Evolutionary conservation across 53 echinoderm and acorn worm species (phyloP).

Genomic region (Echinometra lucunter): DNA sequence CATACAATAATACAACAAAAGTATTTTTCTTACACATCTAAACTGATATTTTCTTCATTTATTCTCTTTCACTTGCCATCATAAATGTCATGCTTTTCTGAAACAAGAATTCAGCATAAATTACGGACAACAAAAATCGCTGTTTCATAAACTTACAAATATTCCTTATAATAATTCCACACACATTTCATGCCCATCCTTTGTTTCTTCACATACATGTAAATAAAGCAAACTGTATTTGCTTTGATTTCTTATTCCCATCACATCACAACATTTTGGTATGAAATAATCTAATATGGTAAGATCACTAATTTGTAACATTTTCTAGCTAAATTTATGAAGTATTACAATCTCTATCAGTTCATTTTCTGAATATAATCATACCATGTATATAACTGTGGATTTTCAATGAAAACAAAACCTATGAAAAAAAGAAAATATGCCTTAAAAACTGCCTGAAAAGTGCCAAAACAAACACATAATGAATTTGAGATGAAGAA

Average conservation of each 20-base stretch:
- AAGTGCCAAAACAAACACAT: not conserved
- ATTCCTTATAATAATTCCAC: not conserved
- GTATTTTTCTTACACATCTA: slow-evolving; percentile 15
- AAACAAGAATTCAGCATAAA: not conserved
- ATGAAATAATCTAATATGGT: not conserved
- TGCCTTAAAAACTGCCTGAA: not conserved
- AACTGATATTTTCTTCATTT: slow-evolving; percentile 38
- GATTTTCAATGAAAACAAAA: not conserved
- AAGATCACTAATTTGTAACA: not conserved
- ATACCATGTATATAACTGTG: not conserved
- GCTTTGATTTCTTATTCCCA: not conserved
- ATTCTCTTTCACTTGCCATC: not conserved
- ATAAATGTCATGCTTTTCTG: not conserved
- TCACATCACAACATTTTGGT: not conserved
- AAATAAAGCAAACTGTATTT: slow-evolving; percentile 4
- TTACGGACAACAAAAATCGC: not conserved
- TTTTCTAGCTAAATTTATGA: not conserved
- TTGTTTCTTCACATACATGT: slow-evolving; percentile 14
- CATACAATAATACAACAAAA: slow-evolving; percentile 52
- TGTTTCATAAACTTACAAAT: not conserved
- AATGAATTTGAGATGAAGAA: not conserved
- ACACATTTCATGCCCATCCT: not conserved
- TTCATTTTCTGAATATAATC: not conserved
- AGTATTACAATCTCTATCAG: not conserved
- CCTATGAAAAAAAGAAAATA: not conserved